Evolutionary conservation across 2,888 invertebrate genomes (phyloP).

Genomic region (Melieria crassipennis): DNA sequence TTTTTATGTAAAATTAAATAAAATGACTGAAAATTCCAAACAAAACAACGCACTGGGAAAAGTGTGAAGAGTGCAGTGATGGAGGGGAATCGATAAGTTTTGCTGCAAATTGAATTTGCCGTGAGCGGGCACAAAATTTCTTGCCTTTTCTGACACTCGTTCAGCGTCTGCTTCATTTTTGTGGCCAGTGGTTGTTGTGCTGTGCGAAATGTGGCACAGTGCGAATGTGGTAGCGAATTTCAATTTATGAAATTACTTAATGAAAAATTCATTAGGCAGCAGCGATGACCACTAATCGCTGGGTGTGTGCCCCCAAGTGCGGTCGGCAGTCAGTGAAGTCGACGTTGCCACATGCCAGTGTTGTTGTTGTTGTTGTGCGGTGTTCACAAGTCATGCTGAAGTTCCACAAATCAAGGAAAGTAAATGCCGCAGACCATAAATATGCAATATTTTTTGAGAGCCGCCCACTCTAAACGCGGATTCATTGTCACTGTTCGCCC

Average conservation of each 20-base stretch:
- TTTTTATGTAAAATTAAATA: background rate
- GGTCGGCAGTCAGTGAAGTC: too few relatives aligned
- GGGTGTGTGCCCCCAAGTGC: conserved; percentile 12
- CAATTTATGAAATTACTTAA: conserved; percentile 41
- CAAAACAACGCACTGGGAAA: background rate
- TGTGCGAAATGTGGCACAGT: background rate
- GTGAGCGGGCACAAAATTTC: background rate
- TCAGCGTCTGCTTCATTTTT: background rate
- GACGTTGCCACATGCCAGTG: too few relatives aligned
- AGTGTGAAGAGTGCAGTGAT: background rate
- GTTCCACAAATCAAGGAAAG: too few relatives aligned
- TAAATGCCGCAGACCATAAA: too few relatives aligned
- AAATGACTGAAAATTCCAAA: too few relatives aligned
- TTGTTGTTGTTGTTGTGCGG: too few relatives aligned
- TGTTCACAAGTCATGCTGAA: too few relatives aligned
- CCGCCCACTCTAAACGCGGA: too few relatives aligned
- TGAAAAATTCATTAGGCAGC: conserved; percentile 36
- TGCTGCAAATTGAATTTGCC: conserved; percentile 23
- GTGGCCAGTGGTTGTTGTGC: background rate
- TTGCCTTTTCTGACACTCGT: background rate
- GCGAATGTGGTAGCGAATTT: conserved; percentile 21
- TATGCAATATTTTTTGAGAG: too few relatives aligned
- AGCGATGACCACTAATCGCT: conserved; percentile 35
- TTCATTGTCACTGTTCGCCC: too few relatives aligned
- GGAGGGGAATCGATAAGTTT: conserved; percentile 11